Evolutionary conservation across 2,113 vertebrate species (phyloP), one percentile per base, ranked within the genome.

Genomic region (Rafetus swinhoei): DNA sequence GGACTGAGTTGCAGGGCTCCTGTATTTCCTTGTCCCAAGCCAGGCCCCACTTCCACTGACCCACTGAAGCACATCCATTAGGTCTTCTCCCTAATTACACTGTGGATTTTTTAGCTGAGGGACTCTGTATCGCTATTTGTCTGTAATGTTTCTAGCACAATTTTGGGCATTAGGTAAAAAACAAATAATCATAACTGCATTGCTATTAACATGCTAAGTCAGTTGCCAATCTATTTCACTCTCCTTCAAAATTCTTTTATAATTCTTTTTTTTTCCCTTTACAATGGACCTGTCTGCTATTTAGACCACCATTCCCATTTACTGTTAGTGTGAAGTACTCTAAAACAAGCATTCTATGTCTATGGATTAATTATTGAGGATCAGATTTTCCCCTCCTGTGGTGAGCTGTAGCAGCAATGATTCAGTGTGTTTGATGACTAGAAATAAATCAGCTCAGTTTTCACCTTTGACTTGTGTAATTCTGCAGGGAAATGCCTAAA

Each of bases 391-490:
- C 80, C 29, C 35, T 50, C 57, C 52, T n/a, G 53, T 4, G 39
- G 45, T 69, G 55, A 93, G 81, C 52, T 85, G 55, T 82, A 81
- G n/a, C 80, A 81, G 29, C n/a, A 62, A 77, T 59, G 56, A 89
- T 90, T 79, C 88, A 82, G 81, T 60, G 6, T 19, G 4, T 80
- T 59, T 93, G 88, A 91, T 76, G 93, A 35, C 22, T 27, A 93
- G 69, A 94, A 95, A 88, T 55, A 94, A 90, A 91, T 93, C 55
- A 88, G 72, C 80, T 76, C 80, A 22, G 0, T 88, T 53, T 92
- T 91, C 79, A 56, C 45, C 85, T 96, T 82, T 93, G 82, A 93
- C 90, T 92, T 91, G 29, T 56, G 84, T 76, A 52, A 57, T 81
- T 69, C 60, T 93, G 45, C 53, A 88, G 80, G 54, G 87, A 90